Base-by-base conservation (phyloP, 2,797 vertebrate genomes). In the Notoglanidium macrostoma region DNA sequence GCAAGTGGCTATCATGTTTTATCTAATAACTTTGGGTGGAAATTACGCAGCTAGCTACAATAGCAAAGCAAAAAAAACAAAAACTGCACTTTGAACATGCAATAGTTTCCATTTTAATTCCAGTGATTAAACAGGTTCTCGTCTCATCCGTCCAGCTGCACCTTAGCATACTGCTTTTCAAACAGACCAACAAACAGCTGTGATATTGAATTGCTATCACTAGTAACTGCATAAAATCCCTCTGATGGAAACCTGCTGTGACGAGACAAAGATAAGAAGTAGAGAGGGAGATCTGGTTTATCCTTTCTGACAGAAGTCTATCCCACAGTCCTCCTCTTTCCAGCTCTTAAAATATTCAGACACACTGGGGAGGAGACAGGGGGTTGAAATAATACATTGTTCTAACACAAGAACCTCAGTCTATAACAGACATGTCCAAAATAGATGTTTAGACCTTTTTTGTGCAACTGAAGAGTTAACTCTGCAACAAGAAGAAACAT, bases 341-440 rank as follows among this genome's bases (percentile, higher is more conserved):
- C 51, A n/a, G 21, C 55, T 86, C 86, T 86, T 90, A 91, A 90
- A 89, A 88, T 89, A 90, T 55, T 81, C 77, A 80, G 57, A 49
- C 32, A 5, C 54, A 44, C 44, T 82, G 44, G 67, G 61, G 81
- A 55, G 74, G 44, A 68, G 72, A 68, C 29, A 73, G 57, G 35
- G 32, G 46, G 81, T 23, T 59, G 67, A 54, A 14, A 54, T 46
- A 83, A 51, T 32, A 54, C 63, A 35, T 54, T 26, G 29, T 23
- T 68, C 57, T 57, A 57, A 23, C 21, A 35, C 46, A 76, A 54
- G 49, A 76, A 29, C 17, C 54, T 35, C 29, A 57, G 57, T 19
- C 6, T 35, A 35, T 57, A 78, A 78, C 46, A 21, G 2, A 17
- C n/a, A 21, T 11, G 29, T 78, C 17, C 51, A 32, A 57, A 57